Base-by-base conservation (phyloP, 2,797 vertebrate species). In the Falco berigora region DNA sequence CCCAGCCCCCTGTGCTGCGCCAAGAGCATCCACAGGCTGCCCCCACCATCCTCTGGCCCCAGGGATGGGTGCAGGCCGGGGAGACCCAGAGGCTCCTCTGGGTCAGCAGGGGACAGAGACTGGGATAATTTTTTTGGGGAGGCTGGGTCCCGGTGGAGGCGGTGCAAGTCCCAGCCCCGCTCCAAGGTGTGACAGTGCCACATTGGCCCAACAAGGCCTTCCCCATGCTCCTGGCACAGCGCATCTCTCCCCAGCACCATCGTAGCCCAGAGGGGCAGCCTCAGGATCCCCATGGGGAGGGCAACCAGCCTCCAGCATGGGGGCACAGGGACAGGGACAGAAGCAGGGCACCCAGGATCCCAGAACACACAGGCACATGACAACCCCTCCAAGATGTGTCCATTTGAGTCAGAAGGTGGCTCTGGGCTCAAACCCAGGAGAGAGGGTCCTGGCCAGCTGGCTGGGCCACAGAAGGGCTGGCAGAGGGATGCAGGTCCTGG, bases 211-310 rank as follows among this genome's bases (percentile, higher is more conserved):
- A 28, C 28, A 28, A 62, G 38, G 69, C 42, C 77, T 66, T 73
- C 50, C 30, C 76, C 4, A 0, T 5, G 17, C 21, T 86, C 62
- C 47, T 0, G 0, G 46, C 14, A 38, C 0, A 0, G 23, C 2
- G 0, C 5, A 8, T 77, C 75, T 22, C 52, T 52, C 40, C 56
- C 56, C 68, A 74, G 85, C 25, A 15, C n/a, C 4, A 3, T 0
- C 9, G 12, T 47, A 22, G 12, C 56, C 36, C 58, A 27, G 20
- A 47, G 12, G 7, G 44, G 16, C 53, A 78, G 50, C n/a, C 18
- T 44, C 42, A 44, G 42, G 16, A 44, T 44, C 42, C 42, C n/a
- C 15, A 20, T 2, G 8, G 32, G 16, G 36, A 68, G 47, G 52
- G 12, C 52, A 94, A 40, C 40, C 40, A 49, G 20, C 6, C 34